Percentiles rank a stretch among this genome's conserved stretches.
Conservation (phyloP, 1,140 invertebrate species). For the Portunus trituberculatus region DNA sequence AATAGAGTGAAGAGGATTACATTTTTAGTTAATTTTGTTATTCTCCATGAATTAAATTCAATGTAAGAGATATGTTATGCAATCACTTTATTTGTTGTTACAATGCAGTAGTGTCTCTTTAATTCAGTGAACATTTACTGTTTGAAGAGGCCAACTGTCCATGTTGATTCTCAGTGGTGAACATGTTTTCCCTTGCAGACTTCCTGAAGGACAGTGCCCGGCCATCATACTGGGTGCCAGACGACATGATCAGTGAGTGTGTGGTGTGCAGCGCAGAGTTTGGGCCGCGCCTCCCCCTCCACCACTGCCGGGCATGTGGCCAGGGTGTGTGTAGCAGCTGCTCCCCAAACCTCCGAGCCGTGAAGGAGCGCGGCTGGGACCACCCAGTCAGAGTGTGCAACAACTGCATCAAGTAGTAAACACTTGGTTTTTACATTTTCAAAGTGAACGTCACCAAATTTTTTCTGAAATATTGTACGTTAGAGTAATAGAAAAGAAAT, state of each 20-base stretch:
- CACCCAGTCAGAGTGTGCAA: conserved; percentile 87
- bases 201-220: conserved; percentile 89
- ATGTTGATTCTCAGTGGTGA: background rate
- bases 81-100: too few relatives aligned
- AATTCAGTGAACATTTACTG: background rate
- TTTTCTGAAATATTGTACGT: background rate
- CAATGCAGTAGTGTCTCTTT: too few relatives aligned
- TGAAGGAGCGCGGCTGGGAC: conserved; percentile 86
- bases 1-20: too few relatives aligned
- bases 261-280: conserved; percentile 85
- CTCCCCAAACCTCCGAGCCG: conserved; percentile 84
- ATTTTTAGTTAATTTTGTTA: too few relatives aligned
- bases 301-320: conserved; percentile 89
- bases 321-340: conserved; percentile 87
- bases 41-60: too few relatives aligned
- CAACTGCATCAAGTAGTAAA: conserved; percentile 80
- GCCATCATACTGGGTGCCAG: conserved; percentile 90
- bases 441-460: background rate
- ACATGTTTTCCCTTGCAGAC: conserved; percentile 37
- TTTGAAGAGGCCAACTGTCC: background rate
- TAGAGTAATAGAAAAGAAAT: background rate
- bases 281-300: conserved; percentile 83
- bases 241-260: conserved; percentile 86
- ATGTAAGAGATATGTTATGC: too few relatives aligned
- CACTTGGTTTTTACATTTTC: too few relatives aligned